These are phyloP conservation scores for Lamellibrachia luymesi DNA, from an alignment of 1,140 invertebrate species.

Conservation along the genomic window DNA sequence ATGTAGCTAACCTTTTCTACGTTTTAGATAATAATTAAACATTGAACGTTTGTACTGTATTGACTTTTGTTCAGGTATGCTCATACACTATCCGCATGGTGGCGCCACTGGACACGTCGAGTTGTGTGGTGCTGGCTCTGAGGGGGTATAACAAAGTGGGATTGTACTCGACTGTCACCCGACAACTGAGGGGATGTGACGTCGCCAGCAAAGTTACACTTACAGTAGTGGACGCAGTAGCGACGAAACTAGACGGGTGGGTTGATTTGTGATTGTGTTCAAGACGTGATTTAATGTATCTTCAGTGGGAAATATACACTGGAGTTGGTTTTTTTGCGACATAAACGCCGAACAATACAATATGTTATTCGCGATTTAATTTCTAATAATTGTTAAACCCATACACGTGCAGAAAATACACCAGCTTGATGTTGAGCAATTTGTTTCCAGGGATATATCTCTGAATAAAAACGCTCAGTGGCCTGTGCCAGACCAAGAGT, in stretches of 20 bases:
- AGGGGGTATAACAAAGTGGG: not conserved
- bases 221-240: not conserved
- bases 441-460: not conserved
- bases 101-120: not conserved
- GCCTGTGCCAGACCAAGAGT: not conserved
- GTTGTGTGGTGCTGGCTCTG: not conserved
- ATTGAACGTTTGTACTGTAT: not conserved
- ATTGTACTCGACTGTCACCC: not conserved
- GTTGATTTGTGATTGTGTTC: not conserved
- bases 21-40: not conserved
- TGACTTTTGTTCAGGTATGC: not conserved
- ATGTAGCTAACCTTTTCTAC: not conserved
- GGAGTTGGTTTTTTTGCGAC: no score
- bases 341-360: no score
- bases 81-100: not conserved
- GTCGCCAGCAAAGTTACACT: not conserved
- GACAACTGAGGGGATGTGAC: not conserved
- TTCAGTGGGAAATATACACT: no score
- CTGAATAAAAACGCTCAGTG: conserved; percentile 1
- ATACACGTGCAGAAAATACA: no score
- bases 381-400: no score
- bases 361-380: no score
- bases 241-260: not conserved
- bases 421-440: no score
- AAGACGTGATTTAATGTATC: no score